phyloP scores from a whole-genome alignment of 2,888 invertebrate species.

The Pollenia angustigena region DNA sequence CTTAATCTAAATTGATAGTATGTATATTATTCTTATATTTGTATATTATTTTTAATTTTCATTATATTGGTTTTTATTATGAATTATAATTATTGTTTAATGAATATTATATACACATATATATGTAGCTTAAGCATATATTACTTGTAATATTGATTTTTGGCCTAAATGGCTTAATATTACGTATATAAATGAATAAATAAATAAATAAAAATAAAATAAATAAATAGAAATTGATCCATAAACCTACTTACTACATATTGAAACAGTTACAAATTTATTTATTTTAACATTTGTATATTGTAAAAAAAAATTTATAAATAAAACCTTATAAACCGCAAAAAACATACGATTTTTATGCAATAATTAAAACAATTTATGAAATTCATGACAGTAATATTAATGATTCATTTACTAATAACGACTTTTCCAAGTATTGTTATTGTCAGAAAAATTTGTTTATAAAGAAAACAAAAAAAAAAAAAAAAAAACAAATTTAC shows the following conservation, averaged over 20 bases:
- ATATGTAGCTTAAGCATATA: no score
- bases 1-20: no score
- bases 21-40: no score
- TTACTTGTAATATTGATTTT: no score
- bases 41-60: no score
- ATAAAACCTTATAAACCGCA: not conserved
- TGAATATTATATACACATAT: no score
- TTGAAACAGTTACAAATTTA: not conserved
- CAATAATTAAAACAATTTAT: slow-evolving; percentile 33
- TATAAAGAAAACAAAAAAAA: not conserved
- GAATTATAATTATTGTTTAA: no score
- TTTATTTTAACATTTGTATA: no score
- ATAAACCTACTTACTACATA: not conserved
- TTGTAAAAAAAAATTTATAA: slow-evolving; percentile 1
- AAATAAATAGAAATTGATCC: not conserved
- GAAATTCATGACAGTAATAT: slow-evolving; percentile 38
- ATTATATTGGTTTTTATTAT: no score
- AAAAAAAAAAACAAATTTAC: not conserved
- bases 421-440: not conserved
- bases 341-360: slow-evolving; percentile 16
- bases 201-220: not conserved
- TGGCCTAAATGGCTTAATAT: no score
- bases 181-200: no score
- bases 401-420: slow-evolving; percentile 34
- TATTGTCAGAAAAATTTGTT: slow-evolving; percentile 1